These are phyloP conservation scores for Maniola jurtina DNA, from an alignment of 1,140 invertebrate genomes.

Conservation along the genomic window DNA sequence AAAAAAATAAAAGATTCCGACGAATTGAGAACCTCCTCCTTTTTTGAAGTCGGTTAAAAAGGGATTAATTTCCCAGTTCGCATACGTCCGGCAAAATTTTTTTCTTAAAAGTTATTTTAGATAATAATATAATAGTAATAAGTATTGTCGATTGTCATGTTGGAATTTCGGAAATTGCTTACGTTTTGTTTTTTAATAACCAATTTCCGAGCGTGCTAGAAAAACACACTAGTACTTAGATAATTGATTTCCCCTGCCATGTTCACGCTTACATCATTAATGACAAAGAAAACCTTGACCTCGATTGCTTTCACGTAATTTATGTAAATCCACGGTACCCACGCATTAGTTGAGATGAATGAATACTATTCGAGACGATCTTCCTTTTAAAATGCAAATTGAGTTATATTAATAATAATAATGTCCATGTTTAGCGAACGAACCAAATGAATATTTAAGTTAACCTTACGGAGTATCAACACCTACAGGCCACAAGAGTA, in stretches of 20 bases:
- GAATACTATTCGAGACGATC: constrained; percentile 30
- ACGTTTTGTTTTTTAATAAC: too few relatives aligned
- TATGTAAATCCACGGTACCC: constrained; percentile 55
- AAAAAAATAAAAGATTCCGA: too few relatives aligned
- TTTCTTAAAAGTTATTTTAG: too few relatives aligned
- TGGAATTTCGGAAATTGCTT: too few relatives aligned
- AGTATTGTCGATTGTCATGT: too few relatives aligned
- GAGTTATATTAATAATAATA: constrained; percentile 11
- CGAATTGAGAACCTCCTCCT: too few relatives aligned
- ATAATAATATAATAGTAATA: too few relatives aligned
- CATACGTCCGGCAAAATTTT: too few relatives aligned
- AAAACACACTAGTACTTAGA: constrained; percentile 34
- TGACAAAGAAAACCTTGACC: constrained; percentile 53
- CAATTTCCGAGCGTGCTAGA: too few relatives aligned
- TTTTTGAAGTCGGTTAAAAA: too few relatives aligned
- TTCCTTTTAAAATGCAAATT: constrained; percentile 30
- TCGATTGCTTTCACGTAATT: constrained; percentile 50
- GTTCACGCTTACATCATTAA: constrained; percentile 31
- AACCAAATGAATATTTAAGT: constrained; percentile 1
- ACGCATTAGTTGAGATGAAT: constrained; percentile 44
- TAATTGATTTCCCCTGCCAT: constrained; percentile 35
- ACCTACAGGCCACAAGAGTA: neutral
- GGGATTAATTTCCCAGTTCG: too few relatives aligned
- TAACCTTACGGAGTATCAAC: neutral
- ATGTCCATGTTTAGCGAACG: neutral